Base-by-base conservation (phyloP, 2,797 vertebrate species). In the Vespertilio murinus region DNA sequence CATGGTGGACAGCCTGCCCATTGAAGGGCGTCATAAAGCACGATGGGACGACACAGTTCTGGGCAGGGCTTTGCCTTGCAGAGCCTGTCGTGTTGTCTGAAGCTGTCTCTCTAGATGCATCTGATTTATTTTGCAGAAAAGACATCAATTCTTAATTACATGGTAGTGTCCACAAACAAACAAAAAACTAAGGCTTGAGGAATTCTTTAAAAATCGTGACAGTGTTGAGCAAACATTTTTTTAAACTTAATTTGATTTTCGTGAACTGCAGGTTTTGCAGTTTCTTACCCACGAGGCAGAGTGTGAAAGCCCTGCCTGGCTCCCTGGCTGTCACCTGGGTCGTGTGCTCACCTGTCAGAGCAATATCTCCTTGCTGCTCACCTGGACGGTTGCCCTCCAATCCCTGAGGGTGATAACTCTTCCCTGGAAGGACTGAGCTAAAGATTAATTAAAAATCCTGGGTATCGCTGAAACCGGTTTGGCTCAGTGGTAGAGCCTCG, bases 41-140 rank as follows among this genome's bases (percentile, higher is more conserved):
- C 7, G 0, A 33, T 22, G 28, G 42, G 67, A 69, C 91, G 90
- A 64, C 69, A 38, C 70, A 49, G 3, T 52, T 92, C 74, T 77
- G 45, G 67, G 30, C 33, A 30, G 73, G 73, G 75, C 59, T 77
- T 61, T 65, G 45, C 65, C 80, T 88, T 78, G 61, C 49, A 52
- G n/a, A 91, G 20, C 3, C 49, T 59, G 8, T 11, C 67, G 18
- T 42, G 23, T 59, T 47, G 35, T 74, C 91, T 86, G 45, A 65
- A 42, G 47, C 87, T 5, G 0, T 79, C n/a, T 93, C 2, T 74
- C 25, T 71, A 30, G 70, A 73, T 67, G 14, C 54, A 20, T 61
- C n/a, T 40, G n/a, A n/a, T 74, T 71, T 82, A 25, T 92, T 91
- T 67, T 56, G 42, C 59, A 88, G 52, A 90, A 93, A 92, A 70